These are phyloP conservation scores for Carterocephalus palaemon DNA, from an alignment of 2,888 invertebrate species.

Conservation along the genomic window DNA sequence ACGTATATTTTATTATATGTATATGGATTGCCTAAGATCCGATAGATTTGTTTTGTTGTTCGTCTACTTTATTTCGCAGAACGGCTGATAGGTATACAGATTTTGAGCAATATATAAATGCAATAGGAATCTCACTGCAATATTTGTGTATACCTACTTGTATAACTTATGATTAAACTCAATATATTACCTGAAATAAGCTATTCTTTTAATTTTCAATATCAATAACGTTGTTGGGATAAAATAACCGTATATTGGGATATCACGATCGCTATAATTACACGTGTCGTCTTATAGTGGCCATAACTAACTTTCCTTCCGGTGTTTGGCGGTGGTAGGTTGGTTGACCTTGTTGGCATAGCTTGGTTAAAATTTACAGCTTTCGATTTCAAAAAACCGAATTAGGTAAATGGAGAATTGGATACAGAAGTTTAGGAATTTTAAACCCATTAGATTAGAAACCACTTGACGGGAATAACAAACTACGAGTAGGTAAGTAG, in stretches of 20 bases:
- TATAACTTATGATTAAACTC: too few species aligned
- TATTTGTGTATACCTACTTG: too few species aligned
- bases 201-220: too few species aligned
- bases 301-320: constrained; percentile 65
- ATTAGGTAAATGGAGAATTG: constrained; percentile 25
- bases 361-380: constrained; percentile 47
- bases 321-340: constrained; percentile 49
- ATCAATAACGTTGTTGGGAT: too few species aligned
- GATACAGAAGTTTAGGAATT: background rate
- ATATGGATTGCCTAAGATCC: too few species aligned
- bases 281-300: constrained; percentile 3
- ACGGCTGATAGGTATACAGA: too few species aligned
- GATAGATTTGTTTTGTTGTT: too few species aligned
- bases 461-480: background rate
- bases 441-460: background rate
- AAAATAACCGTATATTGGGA: background rate
- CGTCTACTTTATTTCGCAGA: too few species aligned
- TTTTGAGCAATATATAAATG: too few species aligned
- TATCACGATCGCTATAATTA: background rate
- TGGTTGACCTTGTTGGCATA: constrained; percentile 54
- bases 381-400: constrained; percentile 51
- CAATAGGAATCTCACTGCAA: too few species aligned
- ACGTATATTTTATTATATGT: too few species aligned
- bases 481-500: background rate
- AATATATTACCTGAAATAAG: too few species aligned